Conservation (phyloP, 2,113 vertebrate genomes). For the Hippocampus zosterae region DNA sequence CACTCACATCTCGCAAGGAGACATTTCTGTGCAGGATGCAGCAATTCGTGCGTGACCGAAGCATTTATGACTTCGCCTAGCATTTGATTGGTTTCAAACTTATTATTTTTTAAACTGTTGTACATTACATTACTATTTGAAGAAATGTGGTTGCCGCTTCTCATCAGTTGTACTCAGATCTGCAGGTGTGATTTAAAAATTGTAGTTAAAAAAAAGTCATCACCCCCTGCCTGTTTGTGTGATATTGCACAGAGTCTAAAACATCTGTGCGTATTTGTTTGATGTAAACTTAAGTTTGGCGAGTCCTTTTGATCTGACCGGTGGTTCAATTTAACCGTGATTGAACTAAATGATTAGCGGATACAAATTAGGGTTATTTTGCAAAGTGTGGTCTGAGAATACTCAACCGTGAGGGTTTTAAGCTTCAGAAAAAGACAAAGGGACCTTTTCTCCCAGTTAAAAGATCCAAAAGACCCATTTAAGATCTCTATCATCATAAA, state of each 20-base stretch:
- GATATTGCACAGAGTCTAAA: background rate
- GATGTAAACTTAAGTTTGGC: background rate
- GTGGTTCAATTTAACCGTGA: background rate
- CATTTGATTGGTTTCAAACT: too few species aligned
- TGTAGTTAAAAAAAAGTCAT: background rate
- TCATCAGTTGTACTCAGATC: background rate
- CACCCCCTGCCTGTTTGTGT: background rate
- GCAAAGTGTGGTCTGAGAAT: background rate
- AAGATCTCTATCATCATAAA: background rate
- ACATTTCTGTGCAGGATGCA: too few species aligned
- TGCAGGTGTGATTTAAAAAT: background rate
- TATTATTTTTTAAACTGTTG: background rate
- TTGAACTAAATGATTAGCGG: background rate
- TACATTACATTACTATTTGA: background rate
- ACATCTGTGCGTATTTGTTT: conserved; percentile 2
- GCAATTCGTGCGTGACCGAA: too few species aligned
- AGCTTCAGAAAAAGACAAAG: background rate
- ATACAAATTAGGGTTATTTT: background rate
- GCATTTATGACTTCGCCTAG: too few species aligned
- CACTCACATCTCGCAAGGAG: too few species aligned
- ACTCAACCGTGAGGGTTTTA: background rate
- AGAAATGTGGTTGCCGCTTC: background rate
- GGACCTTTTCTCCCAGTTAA: background rate
- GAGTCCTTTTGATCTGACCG: conserved; percentile 5
- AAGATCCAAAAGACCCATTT: background rate